Conservation (phyloP, 1,140 invertebrate genomes). For the Drosophila equinoxialis region DNA sequence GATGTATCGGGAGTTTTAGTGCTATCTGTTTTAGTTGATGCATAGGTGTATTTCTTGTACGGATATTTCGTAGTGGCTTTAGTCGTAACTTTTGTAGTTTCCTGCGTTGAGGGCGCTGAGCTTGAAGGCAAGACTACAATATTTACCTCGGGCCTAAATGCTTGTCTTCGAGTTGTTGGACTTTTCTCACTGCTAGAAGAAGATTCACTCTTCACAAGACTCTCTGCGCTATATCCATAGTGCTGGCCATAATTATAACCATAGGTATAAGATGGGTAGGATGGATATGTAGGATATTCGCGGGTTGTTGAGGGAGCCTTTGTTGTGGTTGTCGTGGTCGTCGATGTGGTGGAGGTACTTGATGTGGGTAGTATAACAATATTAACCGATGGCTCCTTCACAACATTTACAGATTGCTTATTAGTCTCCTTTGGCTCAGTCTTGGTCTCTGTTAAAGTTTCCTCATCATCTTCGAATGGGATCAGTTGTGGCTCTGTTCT, state of each 20-base stretch:
- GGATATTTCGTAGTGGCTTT: conserved; percentile 28
- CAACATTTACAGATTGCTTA: not conserved
- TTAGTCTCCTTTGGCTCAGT: not conserved
- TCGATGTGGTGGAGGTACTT: not conserved
- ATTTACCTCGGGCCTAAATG: not conserved
- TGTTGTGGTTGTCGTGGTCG: conserved; percentile 12
- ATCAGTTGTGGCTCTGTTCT: not conserved
- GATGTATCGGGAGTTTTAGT: conserved; percentile 4
- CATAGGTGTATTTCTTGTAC: conserved; percentile 25
- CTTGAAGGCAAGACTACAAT: not conserved
- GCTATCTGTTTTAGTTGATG: not conserved
- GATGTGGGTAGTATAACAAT: conserved; percentile 30
- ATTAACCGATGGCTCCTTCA: conserved; percentile 10
- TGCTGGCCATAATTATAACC: not conserved
- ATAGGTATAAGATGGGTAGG: conserved; percentile 34
- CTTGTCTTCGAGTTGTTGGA: conserved; percentile 18
- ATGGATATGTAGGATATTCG: conserved; percentile 28
- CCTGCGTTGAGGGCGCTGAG: not conserved
- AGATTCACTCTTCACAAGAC: conserved; percentile 10
- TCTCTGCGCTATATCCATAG: not conserved
- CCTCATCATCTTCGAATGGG: conserved; percentile 34
- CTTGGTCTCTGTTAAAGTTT: not conserved
- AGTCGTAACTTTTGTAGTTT: not conserved
- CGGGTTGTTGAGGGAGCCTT: not conserved
- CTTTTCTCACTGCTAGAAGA: not conserved